phyloP scores from a whole-genome alignment of 30 jellyfish, hydroid and myxozoan species.

The Euphysa ruthae region DNA sequence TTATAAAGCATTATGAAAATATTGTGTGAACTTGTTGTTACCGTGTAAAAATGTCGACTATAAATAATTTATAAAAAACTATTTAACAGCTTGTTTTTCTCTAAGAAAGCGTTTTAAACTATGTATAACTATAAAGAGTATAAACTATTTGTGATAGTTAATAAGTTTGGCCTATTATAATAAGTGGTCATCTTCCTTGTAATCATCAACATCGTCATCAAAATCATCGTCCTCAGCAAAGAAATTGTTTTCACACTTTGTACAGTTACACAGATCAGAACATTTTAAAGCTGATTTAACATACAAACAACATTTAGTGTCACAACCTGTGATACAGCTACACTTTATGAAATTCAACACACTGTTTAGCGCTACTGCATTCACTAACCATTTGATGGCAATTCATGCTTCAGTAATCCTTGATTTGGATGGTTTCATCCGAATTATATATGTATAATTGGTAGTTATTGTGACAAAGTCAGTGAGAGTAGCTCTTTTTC shows the following conservation, averaged over 20 bases:
- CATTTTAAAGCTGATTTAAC: conserved; percentile 26
- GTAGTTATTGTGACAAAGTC: conserved; percentile 23
- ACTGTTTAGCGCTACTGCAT: conserved; percentile 44
- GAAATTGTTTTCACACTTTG: conserved; percentile 19
- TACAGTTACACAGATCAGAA: conserved; percentile 43
- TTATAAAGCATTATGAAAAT: background rate
- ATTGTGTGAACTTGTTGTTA: background rate
- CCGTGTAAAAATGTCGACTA: background rate
- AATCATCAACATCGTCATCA: conserved; percentile 15
- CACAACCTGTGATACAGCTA: conserved; percentile 46
- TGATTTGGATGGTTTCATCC: conserved; percentile 17
- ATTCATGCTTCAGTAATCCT: background rate
- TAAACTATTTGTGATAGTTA: background rate
- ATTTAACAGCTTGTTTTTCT: too few species aligned
- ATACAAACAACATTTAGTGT: conserved; percentile 41
- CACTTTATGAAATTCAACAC: conserved; percentile 33
- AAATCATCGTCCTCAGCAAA: background rate
- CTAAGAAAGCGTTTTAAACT: background rate
- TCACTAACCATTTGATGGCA: too few species aligned
- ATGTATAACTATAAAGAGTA: background rate
- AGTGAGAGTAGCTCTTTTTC: conserved; percentile 52
- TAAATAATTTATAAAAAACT: too few species aligned
- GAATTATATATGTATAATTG: conserved; percentile 33
- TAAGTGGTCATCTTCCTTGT: conserved; percentile 10
- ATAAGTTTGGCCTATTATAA: background rate